These are phyloP conservation scores for Drymonia ruficornis DNA, from an alignment of 2,888 invertebrate species.

Conservation along the genomic window DNA sequence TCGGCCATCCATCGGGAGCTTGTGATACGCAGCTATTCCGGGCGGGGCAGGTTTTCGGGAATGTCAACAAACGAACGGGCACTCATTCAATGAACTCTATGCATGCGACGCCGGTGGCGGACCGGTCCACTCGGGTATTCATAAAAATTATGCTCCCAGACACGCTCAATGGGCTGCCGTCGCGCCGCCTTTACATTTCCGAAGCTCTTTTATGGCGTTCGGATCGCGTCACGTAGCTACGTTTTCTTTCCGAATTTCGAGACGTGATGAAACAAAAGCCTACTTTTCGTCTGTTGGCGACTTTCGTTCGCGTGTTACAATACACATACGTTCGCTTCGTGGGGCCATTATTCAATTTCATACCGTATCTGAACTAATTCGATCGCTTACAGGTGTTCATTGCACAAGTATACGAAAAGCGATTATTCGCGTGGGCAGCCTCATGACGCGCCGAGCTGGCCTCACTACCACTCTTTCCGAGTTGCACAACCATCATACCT, in stretches of 20 bases:
- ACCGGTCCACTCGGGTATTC: constrained; percentile 77
- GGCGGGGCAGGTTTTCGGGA: constrained; percentile 83
- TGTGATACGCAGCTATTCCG: constrained; percentile 72
- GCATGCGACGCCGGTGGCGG: constrained; percentile 71
- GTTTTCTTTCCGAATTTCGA: constrained; percentile 57
- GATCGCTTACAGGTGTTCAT: constrained; percentile 55
- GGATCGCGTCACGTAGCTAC: constrained; percentile 55
- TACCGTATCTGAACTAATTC: constrained; percentile 49
- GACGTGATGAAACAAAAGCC: constrained; percentile 57
- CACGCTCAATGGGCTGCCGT: constrained; percentile 70
- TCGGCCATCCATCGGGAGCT: constrained; percentile 74
- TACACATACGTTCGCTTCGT: constrained; percentile 49
- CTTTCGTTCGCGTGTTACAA: constrained; percentile 56
- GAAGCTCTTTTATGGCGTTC: constrained; percentile 53
- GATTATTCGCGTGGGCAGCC: constrained; percentile 47
- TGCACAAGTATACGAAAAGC: constrained; percentile 70
- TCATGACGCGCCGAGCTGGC: constrained; percentile 44
- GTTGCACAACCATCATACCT: constrained; percentile 10
- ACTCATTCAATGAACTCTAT: constrained; percentile 81
- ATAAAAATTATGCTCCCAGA: constrained; percentile 79
- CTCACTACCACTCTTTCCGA: constrained; percentile 26
- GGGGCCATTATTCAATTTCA: constrained; percentile 58
- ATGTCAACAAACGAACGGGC: constrained; percentile 83
- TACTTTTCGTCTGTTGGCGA: constrained; percentile 42
- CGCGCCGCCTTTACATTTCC: constrained; percentile 46